A percentile compares a stretch with the other conserved stretches of the same genome.
These are phyloP conservation scores for Acrocephalus arundinaceus DNA, from an alignment of 2,113 vertebrate genomes.

Conservation along the genomic window DNA sequence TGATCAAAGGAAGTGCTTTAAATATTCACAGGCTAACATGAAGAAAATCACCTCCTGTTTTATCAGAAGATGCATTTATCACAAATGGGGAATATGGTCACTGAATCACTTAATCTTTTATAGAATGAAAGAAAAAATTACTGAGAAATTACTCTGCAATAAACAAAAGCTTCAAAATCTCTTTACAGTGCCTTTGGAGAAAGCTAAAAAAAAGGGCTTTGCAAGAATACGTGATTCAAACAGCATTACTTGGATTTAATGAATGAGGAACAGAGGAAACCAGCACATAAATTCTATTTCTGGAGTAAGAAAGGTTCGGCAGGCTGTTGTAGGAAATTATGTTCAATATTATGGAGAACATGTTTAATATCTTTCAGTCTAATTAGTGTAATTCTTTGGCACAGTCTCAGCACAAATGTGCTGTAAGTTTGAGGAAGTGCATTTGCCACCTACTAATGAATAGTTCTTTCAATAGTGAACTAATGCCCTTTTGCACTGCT, in stretches of 20 bases:
- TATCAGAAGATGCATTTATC: background rate
- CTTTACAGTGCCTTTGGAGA: background rate
- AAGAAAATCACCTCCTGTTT: background rate
- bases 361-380: slow-evolving; percentile 11
- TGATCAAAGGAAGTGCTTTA: background rate
- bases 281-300: background rate
- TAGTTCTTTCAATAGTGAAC: background rate
- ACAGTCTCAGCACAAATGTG: background rate
- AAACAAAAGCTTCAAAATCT: background rate
- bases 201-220: background rate
- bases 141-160: background rate
- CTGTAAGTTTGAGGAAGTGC: background rate
- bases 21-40: background rate
- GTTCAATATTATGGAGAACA: slow-evolving; percentile 8
- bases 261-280: background rate
- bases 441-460: slow-evolving; percentile 5
- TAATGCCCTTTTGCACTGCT: background rate
- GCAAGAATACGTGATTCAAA: background rate
- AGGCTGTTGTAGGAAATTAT: background rate
- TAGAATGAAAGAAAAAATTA: background rate
- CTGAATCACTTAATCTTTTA: background rate
- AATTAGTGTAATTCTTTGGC: slow-evolving; percentile 15
- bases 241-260: background rate
- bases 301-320: background rate
- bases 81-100: background rate